Evolutionary conservation across 1,140 invertebrate genomes (phyloP).

Genomic region (Andrena cerasifolii): DNA sequence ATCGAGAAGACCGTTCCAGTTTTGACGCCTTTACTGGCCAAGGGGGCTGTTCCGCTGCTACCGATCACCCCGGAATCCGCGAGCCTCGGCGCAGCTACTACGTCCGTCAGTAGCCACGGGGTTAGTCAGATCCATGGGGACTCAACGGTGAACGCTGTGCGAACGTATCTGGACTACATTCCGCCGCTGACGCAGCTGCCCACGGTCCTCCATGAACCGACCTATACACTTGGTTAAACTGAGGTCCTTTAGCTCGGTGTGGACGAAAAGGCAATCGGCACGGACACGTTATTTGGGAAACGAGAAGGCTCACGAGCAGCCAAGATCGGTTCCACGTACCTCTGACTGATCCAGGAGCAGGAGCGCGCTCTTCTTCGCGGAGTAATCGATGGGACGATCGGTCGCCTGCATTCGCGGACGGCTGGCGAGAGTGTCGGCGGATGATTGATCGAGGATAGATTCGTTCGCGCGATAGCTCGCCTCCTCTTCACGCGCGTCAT

Average conservation of each 20-base stretch:
- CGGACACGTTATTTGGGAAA: background rate
- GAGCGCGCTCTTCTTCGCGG: background rate
- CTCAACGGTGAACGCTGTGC: constrained; percentile 20
- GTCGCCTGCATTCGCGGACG: background rate
- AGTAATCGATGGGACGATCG: constrained; percentile 6
- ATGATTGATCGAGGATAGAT: constrained; percentile 7
- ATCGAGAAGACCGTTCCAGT: background rate
- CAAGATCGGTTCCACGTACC: background rate
- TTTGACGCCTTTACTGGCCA: background rate
- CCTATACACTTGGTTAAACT: constrained; percentile 1
- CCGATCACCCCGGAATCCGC: background rate
- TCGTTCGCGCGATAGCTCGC: constrained; percentile 36
- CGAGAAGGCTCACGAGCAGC: background rate
- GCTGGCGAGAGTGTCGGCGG: constrained; percentile 28
- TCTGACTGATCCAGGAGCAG: background rate
- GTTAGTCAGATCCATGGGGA: constrained; percentile 43
- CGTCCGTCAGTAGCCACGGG: constrained; percentile 41
- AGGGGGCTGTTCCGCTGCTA: constrained; percentile 22
- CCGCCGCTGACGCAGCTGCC: constrained; percentile 20
- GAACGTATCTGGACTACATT: background rate
- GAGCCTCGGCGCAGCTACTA: background rate
- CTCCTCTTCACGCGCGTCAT: background rate
- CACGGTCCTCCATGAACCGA: background rate
- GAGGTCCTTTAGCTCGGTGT: too few relatives aligned
- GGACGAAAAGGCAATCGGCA: background rate